Evolutionary conservation across 2,888 invertebrate species (phyloP), one percentile per base, ranked within the genome.

Genomic region (Torymus aiolomorphi): DNA sequence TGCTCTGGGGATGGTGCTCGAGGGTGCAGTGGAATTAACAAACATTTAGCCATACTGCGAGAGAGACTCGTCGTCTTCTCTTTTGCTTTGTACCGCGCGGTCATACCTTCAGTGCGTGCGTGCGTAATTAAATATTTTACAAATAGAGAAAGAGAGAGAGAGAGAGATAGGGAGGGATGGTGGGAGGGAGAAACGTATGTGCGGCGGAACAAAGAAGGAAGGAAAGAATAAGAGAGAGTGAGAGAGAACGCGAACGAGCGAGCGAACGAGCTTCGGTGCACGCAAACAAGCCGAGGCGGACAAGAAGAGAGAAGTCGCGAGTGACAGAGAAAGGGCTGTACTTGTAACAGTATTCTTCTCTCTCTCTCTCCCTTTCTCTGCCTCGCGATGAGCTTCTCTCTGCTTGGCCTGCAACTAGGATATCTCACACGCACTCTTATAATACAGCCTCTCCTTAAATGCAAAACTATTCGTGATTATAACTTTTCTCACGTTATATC

Each of bases 1-100:
- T 74, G 62, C 73, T 73, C 57, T 67, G 24, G 24, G 56, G 51
- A 42, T 42, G 42, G 69, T 69, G 49, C 73, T 73, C 54, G 61
- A 31, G 57, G 24, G 57, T 66, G 49, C 49, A 66, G 72, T 73
- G 61, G 10, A 67, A 56, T 11, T 54, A 62, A 78, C 12, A 67
- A 24, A 73, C 54, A 72, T 61, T 73, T 67, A 73, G 54, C 69
- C 56, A 71, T 59, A 16, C 24, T 3, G 14, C 42, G 42, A 42
- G 42, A 42, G 11, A 49, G 57, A 52, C 20, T 20, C 20, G 52
- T n/a, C 20, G 52, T 12, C 69, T 56, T 69, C 31, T 24, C 56
- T 16, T 51, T 24, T 13, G n/a, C 4, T 49, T 65, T 42, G 0
- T 14, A 59, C 4, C 18, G n/a, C 56, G n/a, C 31, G 31, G 11